phyloP scores from a whole-genome alignment of 1,140 invertebrate genomes.

The Coelopa frigida region DNA sequence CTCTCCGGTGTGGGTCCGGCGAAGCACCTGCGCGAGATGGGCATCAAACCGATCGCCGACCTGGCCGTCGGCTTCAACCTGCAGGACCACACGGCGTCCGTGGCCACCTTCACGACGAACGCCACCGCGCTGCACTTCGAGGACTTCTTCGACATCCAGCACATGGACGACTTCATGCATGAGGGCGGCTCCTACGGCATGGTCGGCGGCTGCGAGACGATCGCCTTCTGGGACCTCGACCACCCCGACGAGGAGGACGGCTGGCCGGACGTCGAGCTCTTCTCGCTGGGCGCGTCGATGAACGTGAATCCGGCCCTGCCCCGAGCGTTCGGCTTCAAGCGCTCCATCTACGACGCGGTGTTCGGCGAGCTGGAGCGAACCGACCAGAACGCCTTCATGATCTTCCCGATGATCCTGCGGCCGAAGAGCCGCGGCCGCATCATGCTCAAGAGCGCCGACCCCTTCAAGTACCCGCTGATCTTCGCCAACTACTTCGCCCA shows the following conservation, averaged over 20 bases:
- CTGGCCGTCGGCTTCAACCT: constrained; percentile 71
- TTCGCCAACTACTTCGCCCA: constrained; percentile 68
- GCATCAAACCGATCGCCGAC: constrained; percentile 60
- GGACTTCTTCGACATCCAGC: constrained; percentile 17
- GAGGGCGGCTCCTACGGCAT: constrained; percentile 61
- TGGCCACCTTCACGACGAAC: constrained; percentile 59
- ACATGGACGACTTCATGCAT: constrained; percentile 20
- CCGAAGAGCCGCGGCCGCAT: constrained; percentile 70
- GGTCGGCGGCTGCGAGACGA: constrained; percentile 70
- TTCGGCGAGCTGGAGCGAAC: constrained; percentile 49
- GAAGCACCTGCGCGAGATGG: constrained; percentile 55
- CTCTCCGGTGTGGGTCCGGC: constrained; percentile 70
- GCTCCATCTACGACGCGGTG: constrained; percentile 53
- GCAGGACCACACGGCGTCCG: constrained; percentile 69
- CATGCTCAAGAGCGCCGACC: constrained; percentile 59
- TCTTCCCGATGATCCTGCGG: constrained; percentile 62
- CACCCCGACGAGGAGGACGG: constrained; percentile 49
- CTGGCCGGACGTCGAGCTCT: constrained; percentile 66
- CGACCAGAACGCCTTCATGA: constrained; percentile 50
- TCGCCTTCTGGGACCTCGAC: constrained; percentile 66
- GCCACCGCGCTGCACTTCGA: constrained; percentile 29
- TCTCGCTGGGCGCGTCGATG: constrained; percentile 49
- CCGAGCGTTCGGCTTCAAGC: constrained; percentile 49
- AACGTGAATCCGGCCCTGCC: constrained; percentile 48
- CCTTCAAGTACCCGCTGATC: constrained; percentile 69